Conservation (phyloP, 2,113 vertebrate species). For the Formicarius rufipectus region DNA sequence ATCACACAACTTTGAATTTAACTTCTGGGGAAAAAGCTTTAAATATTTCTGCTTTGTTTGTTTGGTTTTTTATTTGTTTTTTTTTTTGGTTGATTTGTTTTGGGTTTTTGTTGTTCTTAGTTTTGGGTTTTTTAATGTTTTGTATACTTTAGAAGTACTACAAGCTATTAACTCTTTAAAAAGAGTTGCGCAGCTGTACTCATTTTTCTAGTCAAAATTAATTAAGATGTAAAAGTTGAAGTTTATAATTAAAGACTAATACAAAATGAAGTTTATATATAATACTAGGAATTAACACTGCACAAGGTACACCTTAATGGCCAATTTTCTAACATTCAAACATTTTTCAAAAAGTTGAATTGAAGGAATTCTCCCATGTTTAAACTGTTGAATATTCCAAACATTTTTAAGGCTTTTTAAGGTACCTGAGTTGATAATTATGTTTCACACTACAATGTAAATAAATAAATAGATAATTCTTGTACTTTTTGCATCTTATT, state of each 20-base stretch:
- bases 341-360: constrained; percentile 32
- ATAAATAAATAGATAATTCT: not conserved
- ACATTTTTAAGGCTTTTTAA: not conserved
- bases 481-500: not conserved
- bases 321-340: constrained; percentile 9
- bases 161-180: not conserved
- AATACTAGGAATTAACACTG: not conserved
- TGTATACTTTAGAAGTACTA: not conserved
- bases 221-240: not conserved
- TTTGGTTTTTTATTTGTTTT: no score
- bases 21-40: not conserved
- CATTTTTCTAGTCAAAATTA: constrained; percentile 6
- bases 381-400: constrained; percentile 13
- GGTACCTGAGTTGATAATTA: not conserved
- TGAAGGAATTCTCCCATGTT: not conserved
- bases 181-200: not conserved
- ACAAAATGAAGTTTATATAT: not conserved
- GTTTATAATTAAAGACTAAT: not conserved
- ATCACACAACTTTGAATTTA: not conserved
- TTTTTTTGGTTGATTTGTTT: no score
- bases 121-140: not conserved
- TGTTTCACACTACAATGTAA: not conserved
- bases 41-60: not conserved
- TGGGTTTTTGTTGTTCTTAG: no score
- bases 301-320: constrained; percentile 26